Evolutionary conservation across 2,797 vertebrate genomes (phyloP).

Genomic region (Strix occidentalis): DNA sequence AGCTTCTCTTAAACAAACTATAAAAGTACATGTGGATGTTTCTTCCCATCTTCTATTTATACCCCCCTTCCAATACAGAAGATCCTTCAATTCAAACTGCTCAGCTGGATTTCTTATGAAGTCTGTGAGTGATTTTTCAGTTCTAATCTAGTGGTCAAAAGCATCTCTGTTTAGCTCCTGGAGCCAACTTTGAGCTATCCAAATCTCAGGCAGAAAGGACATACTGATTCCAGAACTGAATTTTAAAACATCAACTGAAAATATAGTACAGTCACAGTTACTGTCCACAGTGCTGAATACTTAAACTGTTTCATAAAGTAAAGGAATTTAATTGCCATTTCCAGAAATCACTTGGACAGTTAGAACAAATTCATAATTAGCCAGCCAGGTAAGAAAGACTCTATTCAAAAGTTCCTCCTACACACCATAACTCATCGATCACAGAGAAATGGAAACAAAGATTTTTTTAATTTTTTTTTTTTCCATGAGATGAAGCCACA

Average conservation of each 20-base stretch:
- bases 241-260: constrained; percentile 11
- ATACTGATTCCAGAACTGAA: constrained; percentile 26
- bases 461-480: background rate
- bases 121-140: background rate
- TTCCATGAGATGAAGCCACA: background rate
- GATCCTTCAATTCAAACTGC: background rate
- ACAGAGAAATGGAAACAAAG: background rate
- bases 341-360: constrained; percentile 58
- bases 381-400: constrained; percentile 35
- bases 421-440: constrained; percentile 26
- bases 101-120: background rate
- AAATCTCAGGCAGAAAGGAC: constrained; percentile 18
- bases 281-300: constrained; percentile 68
- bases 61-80: background rate
- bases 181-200: constrained; percentile 3
- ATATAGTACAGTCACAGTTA: constrained; percentile 30
- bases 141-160: constrained; percentile 35
- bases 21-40: background rate
- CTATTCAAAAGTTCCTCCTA: constrained; percentile 20
- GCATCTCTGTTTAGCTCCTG: constrained; percentile 6
- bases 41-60: background rate
- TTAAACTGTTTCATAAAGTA: constrained; percentile 22
- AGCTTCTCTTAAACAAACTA: background rate
- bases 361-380: constrained; percentile 47
- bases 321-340: constrained; percentile 56